Percentiles rank a stretch among this genome's conserved stretches.
Evolutionary conservation across 1,140 invertebrate species (phyloP).

Genomic region (Scylla paramamosain): DNA sequence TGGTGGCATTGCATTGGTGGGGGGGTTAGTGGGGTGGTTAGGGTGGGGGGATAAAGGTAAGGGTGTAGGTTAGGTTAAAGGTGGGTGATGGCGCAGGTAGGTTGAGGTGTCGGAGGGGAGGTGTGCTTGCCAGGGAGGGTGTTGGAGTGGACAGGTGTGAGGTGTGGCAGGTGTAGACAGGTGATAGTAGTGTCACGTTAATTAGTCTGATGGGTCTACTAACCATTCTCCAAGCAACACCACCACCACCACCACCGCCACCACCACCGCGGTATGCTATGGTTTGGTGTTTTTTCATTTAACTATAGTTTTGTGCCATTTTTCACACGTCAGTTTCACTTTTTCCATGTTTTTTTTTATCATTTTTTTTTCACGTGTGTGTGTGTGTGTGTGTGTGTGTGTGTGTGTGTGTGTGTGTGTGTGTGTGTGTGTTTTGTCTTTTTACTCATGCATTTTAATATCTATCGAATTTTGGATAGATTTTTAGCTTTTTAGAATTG

Average conservation of each 20-base stretch:
- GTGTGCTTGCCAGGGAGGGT: background rate
- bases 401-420: too few species aligned
- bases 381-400: too few species aligned
- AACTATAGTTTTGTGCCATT: too few species aligned
- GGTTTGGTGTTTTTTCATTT: too few species aligned
- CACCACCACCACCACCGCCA: background rate
- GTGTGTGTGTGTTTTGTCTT: too few species aligned
- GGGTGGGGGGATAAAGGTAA: background rate
- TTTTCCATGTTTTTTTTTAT: too few species aligned
- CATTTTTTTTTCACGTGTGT: too few species aligned
- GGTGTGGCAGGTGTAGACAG: background rate
- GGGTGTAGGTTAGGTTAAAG: background rate
- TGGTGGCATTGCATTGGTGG: background rate
- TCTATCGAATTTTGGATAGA: too few species aligned
- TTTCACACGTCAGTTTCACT: too few species aligned
- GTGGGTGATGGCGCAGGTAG: background rate
- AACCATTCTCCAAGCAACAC: background rate
- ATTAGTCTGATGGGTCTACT: slow-evolving; percentile 3
- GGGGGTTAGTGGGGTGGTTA: background rate
- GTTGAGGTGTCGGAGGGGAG: background rate
- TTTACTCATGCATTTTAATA: too few species aligned
- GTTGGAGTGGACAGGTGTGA: background rate
- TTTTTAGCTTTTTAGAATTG: too few species aligned
- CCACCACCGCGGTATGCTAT: background rate
- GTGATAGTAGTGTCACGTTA: background rate